Conservation (phyloP, 2,113 vertebrate species). For the Cettia cetti region DNA sequence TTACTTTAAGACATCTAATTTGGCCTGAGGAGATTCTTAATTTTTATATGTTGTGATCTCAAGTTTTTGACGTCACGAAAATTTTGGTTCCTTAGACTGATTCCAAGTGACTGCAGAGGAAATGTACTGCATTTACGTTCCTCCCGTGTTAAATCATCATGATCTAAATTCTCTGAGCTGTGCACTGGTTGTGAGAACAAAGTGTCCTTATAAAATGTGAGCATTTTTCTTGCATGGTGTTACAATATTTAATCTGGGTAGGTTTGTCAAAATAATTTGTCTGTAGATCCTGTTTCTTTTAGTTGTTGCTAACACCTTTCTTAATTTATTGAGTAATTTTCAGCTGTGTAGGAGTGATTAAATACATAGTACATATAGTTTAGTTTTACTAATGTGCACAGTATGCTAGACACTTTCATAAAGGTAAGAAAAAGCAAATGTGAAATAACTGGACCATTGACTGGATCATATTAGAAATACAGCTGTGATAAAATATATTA, state of each 20-base stretch:
- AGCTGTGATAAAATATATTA: neutral
- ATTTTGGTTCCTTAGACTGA: neutral
- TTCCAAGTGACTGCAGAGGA: neutral
- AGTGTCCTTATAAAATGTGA: neutral
- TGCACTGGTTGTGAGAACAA: neutral
- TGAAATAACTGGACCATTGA: neutral
- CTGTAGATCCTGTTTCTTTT: neutral
- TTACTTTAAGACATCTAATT: neutral
- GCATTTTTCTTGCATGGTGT: neutral
- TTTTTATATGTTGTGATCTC: neutral
- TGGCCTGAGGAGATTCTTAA: neutral
- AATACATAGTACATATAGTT: neutral
- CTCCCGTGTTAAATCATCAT: neutral
- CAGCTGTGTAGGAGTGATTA: neutral
- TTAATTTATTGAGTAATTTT: neutral
- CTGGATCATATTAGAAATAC: neutral
- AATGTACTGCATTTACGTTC: neutral
- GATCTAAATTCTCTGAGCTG: neutral
- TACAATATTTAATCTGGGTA: neutral
- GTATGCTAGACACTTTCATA: neutral
- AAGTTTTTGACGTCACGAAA: neutral
- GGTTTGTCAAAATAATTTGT: neutral
- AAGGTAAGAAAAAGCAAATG: neutral
- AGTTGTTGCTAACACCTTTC: neutral
- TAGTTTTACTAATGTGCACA: neutral